Base-by-base conservation (phyloP, 2,888 invertebrate genomes). In the Endomychus coccineus region DNA sequence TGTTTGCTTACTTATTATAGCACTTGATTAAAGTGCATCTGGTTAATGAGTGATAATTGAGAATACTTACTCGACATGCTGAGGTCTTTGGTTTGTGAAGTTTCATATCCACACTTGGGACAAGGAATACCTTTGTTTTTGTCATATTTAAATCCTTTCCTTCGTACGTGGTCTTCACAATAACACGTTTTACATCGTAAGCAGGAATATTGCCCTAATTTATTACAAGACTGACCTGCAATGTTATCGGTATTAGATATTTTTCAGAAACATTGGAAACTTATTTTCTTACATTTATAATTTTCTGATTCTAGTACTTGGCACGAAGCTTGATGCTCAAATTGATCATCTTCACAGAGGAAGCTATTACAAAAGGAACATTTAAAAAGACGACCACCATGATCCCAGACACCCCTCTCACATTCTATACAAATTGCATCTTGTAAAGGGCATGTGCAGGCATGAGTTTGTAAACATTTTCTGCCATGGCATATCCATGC, bases 401-500 rank as follows among this genome's bases (percentile, higher is more conserved):
- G 95, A 64, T 92, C 92, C 91, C 92, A 95, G 4, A 95, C 91
- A 3, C 83, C 83, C 62, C 96, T 71, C 58, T 94, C 87, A 59
- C 96, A 96, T 69, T 96, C 95, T 27, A 82, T 71, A 58, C 96
- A 96, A 21, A 79, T 73, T 0, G 94, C 92, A 51, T 92, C 91
- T 58, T 75, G 77, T 31, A 96, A 69, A 0, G 94, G 89, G 58
- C 96, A 96, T 1, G 79, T 78, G 64, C 96, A 96, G 1, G 94
- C 91, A 61, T 96, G 96, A 0, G 78, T 69, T 23, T 83, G 84
- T 16, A 96, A 73, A 56, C 96, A 96, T 65, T 90, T 89, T 46
- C 88, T 76, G 0, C 92, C 90, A 59, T 96, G 96, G 54, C 96
- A 96, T 23, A 96, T 80, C 91, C 94, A 96, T 0, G 95, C 94